Evolutionary conservation across 2,113 vertebrate species (phyloP).

Genomic region (Dromas ardeola): DNA sequence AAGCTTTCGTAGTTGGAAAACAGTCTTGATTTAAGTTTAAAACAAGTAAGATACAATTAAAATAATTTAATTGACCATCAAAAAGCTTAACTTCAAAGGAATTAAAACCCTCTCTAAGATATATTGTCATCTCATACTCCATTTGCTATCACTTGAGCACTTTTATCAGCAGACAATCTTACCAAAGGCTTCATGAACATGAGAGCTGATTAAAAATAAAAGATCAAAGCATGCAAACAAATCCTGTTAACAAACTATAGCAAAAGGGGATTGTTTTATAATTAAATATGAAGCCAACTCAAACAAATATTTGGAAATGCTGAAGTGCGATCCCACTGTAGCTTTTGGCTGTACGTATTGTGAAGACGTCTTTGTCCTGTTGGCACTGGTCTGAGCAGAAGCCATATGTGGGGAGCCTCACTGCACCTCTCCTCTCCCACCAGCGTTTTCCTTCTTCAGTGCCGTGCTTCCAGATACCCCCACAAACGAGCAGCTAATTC

Average conservation of each 20-base stretch:
- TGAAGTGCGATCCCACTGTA: background rate
- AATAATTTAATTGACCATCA: background rate
- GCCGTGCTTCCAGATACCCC: background rate
- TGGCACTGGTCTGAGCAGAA: background rate
- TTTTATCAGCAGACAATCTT: background rate
- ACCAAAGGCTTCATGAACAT: background rate
- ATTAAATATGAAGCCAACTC: conserved; percentile 5
- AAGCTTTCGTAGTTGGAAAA: background rate
- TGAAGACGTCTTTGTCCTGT: background rate
- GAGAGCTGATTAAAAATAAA: conserved; percentile 7
- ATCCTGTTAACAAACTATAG: conserved; percentile 23
- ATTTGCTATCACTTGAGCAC: background rate
- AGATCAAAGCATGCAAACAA: conserved; percentile 37
- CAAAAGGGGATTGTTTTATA: background rate
- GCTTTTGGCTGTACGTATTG: background rate
- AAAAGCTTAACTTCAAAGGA: conserved; percentile 32
- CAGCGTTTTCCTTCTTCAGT: background rate
- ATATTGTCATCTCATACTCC: background rate
- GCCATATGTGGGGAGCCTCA: background rate
- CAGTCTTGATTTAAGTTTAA: background rate
- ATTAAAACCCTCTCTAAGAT: background rate
- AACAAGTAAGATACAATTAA: background rate
- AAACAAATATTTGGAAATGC: conserved; percentile 18
- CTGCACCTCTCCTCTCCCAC: background rate
- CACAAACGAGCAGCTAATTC: background rate